Evolutionary conservation across 2,888 invertebrate species (phyloP), one percentile per base, ranked within the genome.

Genomic region (Anoplius nigerrimus): DNA sequence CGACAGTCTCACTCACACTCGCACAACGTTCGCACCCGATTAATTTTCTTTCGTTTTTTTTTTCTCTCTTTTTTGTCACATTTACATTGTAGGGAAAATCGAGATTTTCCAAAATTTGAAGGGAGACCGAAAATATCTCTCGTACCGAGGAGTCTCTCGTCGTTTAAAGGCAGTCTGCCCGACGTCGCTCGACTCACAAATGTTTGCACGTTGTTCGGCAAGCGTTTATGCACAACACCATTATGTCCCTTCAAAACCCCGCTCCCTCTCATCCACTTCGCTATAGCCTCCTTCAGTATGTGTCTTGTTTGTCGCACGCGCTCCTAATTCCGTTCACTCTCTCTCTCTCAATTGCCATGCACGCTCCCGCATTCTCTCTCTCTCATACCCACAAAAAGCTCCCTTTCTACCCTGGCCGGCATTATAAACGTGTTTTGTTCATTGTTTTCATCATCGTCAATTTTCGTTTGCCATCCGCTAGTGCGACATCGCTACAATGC

Each of bases 91-190:
- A 34, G 8, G 34, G 11, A 34, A 34, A 34, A 34, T 34, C 11
- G 34, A 13, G 1, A 34, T 34, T 2, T 34, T 34, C 34, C 34
- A 34, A n/a, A n/a, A 42, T 45, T 16, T 62, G 24, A 45, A 45
- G n/a, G 42, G 45, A 20, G 62, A 48, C 53, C 43, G 22, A 55
- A 27, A n/a, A 34, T n/a, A 13, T 34, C 34, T 34, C 46, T 55
- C 24, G 34, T 53, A 67, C 51, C 63, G 67, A 68, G 46, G 53
- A 66, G 64, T 76, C 54, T 70, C 65, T 72, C 80, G 79, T 79
- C 79, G 79, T 80, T 78, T 78, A 62, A 76, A 80, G 80, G 79
- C 79, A 66, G 75, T 79, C 79, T 79, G 79, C 79, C 79, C 79
- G 76, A 79, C 80, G 79, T 78, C 80, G 78, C 80, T 79, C 79